phyloP scores from a whole-genome alignment of 2,113 vertebrate genomes.

The Propithecus coquereli region DNA sequence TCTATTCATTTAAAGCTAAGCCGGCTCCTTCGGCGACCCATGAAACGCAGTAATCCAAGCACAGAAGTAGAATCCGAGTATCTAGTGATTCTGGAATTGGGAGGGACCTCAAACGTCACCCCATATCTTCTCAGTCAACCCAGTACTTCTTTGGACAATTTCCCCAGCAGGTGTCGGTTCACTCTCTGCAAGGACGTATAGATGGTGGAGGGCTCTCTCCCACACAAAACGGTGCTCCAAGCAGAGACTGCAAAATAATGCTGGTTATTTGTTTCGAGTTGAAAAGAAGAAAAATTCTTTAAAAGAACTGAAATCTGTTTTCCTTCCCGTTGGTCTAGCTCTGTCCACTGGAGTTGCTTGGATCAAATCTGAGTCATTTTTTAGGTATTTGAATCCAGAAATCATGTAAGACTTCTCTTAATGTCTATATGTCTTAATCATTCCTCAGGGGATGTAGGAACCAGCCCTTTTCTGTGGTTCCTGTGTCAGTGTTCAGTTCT shows the following conservation, averaged over 20 bases:
- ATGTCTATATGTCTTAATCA: not conserved
- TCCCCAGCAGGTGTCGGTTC: not conserved
- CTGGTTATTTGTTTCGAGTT: not conserved
- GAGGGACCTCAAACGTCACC: not conserved
- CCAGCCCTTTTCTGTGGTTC: not conserved
- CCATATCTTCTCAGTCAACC: not conserved
- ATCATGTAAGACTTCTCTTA: not conserved
- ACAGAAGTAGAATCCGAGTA: not conserved
- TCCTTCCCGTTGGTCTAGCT: not conserved
- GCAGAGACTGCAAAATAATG: not conserved
- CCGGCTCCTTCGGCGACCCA: not conserved
- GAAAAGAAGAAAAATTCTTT: not conserved
- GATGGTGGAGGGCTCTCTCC: not conserved
- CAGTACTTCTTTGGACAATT: not conserved
- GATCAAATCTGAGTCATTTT: not conserved
- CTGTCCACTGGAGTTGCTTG: not conserved
- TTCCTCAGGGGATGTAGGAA: not conserved
- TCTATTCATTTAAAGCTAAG: not conserved
- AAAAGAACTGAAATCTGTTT: not conserved
- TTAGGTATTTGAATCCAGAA: not conserved
- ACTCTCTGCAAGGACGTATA: not conserved
- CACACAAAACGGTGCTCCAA: not conserved
- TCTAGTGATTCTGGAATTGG: not conserved
- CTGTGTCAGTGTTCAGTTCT: not conserved
- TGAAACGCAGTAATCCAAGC: not conserved